Conservation (phyloP, 2,888 invertebrate genomes). For the Pseudanteris insignis region DNA sequence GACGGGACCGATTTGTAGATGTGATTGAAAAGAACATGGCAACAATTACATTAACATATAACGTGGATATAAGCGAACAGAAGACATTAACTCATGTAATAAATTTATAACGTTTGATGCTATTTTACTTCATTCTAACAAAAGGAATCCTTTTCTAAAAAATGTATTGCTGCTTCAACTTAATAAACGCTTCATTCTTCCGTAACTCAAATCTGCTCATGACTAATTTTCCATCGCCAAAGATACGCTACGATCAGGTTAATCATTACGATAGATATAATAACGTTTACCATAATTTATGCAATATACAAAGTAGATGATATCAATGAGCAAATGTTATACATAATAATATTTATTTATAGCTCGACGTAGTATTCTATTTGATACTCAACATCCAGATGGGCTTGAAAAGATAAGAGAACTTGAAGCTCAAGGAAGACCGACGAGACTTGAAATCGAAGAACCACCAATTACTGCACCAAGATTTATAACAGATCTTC, state of each 20-base stretch:
- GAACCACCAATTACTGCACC: conserved; percentile 84
- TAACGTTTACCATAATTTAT: too few relatives aligned
- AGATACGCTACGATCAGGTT: conserved; percentile 35
- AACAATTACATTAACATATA: conserved; percentile 34
- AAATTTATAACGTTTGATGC: conserved; percentile 7
- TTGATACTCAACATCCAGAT: conserved; percentile 93
- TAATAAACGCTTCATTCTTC: conserved; percentile 12
- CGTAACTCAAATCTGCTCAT: conserved; percentile 12
- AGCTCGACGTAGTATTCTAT: conserved; percentile 84
- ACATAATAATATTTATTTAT: conserved; percentile 48
- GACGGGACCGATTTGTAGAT: conserved; percentile 38
- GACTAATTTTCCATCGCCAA: conserved; percentile 21
- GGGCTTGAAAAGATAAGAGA: conserved; percentile 89
- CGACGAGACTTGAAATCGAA: conserved; percentile 81
- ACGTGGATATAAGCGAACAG: conserved; percentile 35
- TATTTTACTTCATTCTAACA: conserved; percentile 10
- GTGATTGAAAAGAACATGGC: conserved; percentile 27
- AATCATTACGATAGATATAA: conserved; percentile 16
- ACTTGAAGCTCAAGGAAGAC: conserved; percentile 87
- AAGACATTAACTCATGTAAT: background rate
- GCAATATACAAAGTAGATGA: too few relatives aligned
- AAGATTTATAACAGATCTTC: conserved; percentile 84
- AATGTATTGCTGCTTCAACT: conserved; percentile 15
- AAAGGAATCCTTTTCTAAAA: conserved; percentile 11
- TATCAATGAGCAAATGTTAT: conserved; percentile 8